Percentiles rank a stretch among this genome's conserved stretches.
phyloP scores from a whole-genome alignment of 1,140 invertebrate genomes.

The Polypedilum vanderplanki region DNA sequence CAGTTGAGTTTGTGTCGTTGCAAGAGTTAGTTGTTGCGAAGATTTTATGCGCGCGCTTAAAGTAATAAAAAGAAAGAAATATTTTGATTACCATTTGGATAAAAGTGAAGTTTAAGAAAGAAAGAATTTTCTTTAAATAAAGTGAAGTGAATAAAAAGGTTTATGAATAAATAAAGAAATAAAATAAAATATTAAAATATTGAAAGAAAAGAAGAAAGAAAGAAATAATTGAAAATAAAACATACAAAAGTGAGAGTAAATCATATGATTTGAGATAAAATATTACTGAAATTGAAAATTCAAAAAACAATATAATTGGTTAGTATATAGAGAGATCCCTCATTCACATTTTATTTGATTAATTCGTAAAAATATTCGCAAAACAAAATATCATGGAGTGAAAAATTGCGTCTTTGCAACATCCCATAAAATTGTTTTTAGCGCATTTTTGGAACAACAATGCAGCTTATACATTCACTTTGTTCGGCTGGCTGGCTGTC shows the following conservation, averaged over 20 bases:
- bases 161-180: background rate
- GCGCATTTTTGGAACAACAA: too few relatives aligned
- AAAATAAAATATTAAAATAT: background rate
- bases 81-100: background rate
- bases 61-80: background rate
- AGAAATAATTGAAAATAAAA: background rate
- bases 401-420: constrained; percentile 26
- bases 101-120: background rate
- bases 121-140: background rate
- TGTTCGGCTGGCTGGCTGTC: too few relatives aligned
- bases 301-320: background rate
- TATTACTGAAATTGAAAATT: background rate
- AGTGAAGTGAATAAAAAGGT: background rate
- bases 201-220: background rate
- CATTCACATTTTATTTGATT: background rate
- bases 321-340: background rate
- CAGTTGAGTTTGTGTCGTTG: constrained; percentile 5
- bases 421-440: background rate
- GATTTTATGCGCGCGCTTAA: constrained; percentile 5
- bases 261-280: background rate
- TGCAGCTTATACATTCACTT: too few relatives aligned
- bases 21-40: background rate
- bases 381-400: background rate
- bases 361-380: background rate
- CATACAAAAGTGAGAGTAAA: background rate